These are phyloP conservation scores for Esox lucius DNA, from an alignment of 2,797 vertebrate genomes.

Conservation along the genomic window DNA sequence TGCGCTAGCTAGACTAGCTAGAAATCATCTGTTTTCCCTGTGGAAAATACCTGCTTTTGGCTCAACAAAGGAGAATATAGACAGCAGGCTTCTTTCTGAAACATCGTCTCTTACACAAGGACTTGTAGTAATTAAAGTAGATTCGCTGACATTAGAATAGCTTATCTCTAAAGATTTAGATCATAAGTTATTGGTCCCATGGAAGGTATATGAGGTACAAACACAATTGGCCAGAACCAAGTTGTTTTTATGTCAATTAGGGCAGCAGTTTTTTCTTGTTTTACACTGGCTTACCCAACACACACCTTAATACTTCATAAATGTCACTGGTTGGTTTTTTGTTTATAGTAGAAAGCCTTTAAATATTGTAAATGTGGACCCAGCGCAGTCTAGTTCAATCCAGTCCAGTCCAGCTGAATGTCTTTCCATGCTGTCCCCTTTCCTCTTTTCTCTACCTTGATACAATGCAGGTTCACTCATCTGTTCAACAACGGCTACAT, in stretches of 20 bases:
- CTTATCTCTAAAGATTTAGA: background rate
- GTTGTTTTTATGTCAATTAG: background rate
- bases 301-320: background rate
- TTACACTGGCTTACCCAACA: background rate
- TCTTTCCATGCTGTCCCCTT: conserved; percentile 15
- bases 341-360: background rate
- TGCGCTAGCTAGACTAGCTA: background rate
- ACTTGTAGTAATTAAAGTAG: background rate
- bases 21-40: background rate
- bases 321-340: background rate
- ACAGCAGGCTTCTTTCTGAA: background rate
- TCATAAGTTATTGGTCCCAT: background rate
- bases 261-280: background rate
- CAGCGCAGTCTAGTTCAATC: background rate
- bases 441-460: background rate
- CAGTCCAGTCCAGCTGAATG: conserved; percentile 23
- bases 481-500: conserved; percentile 19
- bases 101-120: background rate
- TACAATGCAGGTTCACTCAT: conserved; percentile 8
- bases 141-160: background rate
- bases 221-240: background rate
- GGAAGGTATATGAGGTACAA: background rate
- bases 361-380: background rate
- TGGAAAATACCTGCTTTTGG: conserved; percentile 4
- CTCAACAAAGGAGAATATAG: conserved; percentile 15